Base-by-base conservation (phyloP, 1,140 invertebrate genomes). In the Philopotamus ludificatus region DNA sequence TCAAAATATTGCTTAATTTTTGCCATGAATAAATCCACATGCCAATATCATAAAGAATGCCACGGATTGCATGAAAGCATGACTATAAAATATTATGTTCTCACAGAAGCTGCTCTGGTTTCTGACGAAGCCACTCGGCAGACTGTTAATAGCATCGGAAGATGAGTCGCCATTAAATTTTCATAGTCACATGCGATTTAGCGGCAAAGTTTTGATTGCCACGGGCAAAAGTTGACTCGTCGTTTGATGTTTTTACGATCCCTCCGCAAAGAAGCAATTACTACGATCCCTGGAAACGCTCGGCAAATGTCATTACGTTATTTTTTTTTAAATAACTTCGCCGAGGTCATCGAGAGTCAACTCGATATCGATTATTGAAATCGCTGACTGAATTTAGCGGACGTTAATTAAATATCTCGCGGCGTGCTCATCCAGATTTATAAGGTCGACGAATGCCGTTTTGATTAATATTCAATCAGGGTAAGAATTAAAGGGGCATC, bases 71-170 rank as follows among this genome's bases (percentile, higher is more conserved):
- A n/a, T n/a, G n/a, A n/a, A n/a, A n/a, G n/a, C n/a, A n/a, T n/a
- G n/a, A n/a, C n/a, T n/a, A n/a, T n/a, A n/a, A n/a, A n/a, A n/a
- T n/a, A n/a, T n/a, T n/a, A n/a, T n/a, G n/a, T n/a, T n/a, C n/a
- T n/a, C n/a, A n/a, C n/a, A n/a, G 21, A 12, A 59, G 57, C 21
- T 42, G 25, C 41, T 59, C 41, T 34, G 28, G 28, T 12, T 34
- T 34, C 4, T 34, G 28, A 4, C 28, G 42, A 59, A 59, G 25
- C 34, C 18, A 42, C 41, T 12, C 28, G 28, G 28, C 12, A 34
- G 28, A 4, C 28, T 34, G 28, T 34, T 34, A 34, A 34, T 34
- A 34, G 28, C 28, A 34, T 34, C 28, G 12, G 4, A 34, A 12
- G 28, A 34, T 34, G 28, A 34, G 28, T 12, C 12, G 28, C 28